Evolutionary conservation across 2,888 invertebrate genomes (phyloP), one percentile per base, ranked within the genome.

Genomic region (Alviniconcha strummeri): DNA sequence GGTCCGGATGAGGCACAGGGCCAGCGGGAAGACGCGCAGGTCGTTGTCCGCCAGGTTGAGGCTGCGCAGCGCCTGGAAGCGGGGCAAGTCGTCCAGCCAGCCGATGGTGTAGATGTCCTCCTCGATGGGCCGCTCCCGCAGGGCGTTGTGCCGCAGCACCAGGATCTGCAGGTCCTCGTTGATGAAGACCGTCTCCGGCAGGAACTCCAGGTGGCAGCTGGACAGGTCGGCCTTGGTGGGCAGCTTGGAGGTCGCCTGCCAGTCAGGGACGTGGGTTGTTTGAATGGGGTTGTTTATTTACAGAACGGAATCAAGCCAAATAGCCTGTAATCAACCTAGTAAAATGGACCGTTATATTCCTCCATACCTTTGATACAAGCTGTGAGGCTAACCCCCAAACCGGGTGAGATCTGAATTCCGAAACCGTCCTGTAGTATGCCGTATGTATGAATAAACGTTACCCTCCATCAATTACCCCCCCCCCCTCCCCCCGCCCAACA

Each of bases 1-100:
- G 6, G 92, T 91, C 69, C 87, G 87, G 82, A 93, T 91, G 79
- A 89, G 88, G 75, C 93, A 93, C 8, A 94, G 86, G 19, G 94
- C 90, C 57, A 90, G 83, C 0, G 94, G 94, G 84, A 94, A 94
- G 17, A 87, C 85, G 17, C 88, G 85, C 83, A 94, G 89, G 82
- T 92, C 90, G 87, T 94, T 94, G 90, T 94, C 94, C 0, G 94
- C 93, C 64, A 94, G 88, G 87, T 94, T 94, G 77, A 94, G 89
- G 84, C 92, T 93, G 60, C 92, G 88, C 64, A 94, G 88, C 19
- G 90, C 87, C 67, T 88, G 88, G 85, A 94, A 94, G 76, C 93
- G 92, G 9, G 92, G 92, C 56, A 94, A 89, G 87, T 94, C 94
- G 88, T 94, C 94, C 19, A 94, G 88, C 93, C 94, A 94, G 60